These are phyloP conservation scores for Lepidurus packardi DNA, from an alignment of 1,140 invertebrate genomes.

Conservation along the genomic window DNA sequence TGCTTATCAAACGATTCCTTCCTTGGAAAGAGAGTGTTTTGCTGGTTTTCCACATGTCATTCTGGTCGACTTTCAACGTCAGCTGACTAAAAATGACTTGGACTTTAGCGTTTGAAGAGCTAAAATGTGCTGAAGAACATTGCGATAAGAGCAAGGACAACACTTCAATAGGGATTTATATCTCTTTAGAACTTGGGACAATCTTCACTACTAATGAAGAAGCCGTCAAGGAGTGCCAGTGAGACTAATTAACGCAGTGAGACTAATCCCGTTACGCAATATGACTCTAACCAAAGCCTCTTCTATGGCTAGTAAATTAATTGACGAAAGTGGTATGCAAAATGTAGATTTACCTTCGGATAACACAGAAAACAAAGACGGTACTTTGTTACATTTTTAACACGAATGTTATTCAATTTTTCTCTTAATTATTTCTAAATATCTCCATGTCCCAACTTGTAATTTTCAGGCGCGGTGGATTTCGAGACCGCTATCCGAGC, in stretches of 20 bases:
- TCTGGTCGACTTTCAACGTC: too few relatives aligned
- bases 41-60: too few relatives aligned
- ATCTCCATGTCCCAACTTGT: not conserved
- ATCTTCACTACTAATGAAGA: not conserved
- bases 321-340: not conserved
- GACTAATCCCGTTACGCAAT: not conserved
- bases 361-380: not conserved
- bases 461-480: conserved; percentile 30
- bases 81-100: too few relatives aligned
- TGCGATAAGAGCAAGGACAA: too few relatives aligned
- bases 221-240: not conserved
- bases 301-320: not conserved
- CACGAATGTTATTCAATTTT: not conserved
- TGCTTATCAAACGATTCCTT: too few relatives aligned
- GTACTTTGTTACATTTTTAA: not conserved
- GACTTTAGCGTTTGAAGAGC: too few relatives aligned
- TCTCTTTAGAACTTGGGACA: too few relatives aligned
- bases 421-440: not conserved
- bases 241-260: not conserved
- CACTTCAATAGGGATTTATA: too few relatives aligned
- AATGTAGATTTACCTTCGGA: not conserved
- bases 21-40: too few relatives aligned
- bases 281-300: not conserved
- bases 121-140: too few relatives aligned
- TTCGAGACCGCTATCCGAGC: conserved; percentile 34